Evolutionary conservation across 2,113 vertebrate species (phyloP), one percentile per base, ranked within the genome.

Genomic region (Castor canadensis): DNA sequence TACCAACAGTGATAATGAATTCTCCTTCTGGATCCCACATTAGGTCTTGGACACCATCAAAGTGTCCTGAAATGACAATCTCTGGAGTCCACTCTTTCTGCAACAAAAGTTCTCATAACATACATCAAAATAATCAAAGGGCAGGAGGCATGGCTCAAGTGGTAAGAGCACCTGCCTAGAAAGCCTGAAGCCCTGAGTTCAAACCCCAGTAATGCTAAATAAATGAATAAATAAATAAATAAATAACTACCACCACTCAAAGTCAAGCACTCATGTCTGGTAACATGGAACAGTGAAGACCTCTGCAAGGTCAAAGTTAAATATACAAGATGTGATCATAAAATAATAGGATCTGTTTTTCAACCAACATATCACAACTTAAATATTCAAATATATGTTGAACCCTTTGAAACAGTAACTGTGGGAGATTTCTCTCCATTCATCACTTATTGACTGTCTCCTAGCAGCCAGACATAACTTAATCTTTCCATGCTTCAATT

Each of bases 11-110:
- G 79, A 99, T 96, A 58, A 99, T 97, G 98, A 99, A 99, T 71
- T 99, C 99, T 86, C 99, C 99, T 95, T 99, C 99, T 38, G 99
- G 99, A 96, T 99, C 99, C 99, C 99, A 99, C 95, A 98, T 98
- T 60, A 99, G 97, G 97, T 99, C 99, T 89, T 99, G 99, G 71
- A 99, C 99, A 60, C 98, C 98, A 90, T 98, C 98, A 96, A 99
- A 99, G 98, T 99, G 99, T 91, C 99, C 99, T 8, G 99, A 99
- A 97, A 99, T 98, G 75, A 99, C 99, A 91, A 99, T 99, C 73
- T 98, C 98, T 66, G 99, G 99, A 97, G 97, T 98, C 99, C 99
- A 99, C 62, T 99, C 98, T 80, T 98, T 98, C 99, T 99, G 81
- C 35, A 97, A 95, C 15, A 66, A 79, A 96, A 69, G 92, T 91